Evolutionary conservation across 2,888 invertebrate species (phyloP).

Genomic region (Leucozona laternaria): DNA sequence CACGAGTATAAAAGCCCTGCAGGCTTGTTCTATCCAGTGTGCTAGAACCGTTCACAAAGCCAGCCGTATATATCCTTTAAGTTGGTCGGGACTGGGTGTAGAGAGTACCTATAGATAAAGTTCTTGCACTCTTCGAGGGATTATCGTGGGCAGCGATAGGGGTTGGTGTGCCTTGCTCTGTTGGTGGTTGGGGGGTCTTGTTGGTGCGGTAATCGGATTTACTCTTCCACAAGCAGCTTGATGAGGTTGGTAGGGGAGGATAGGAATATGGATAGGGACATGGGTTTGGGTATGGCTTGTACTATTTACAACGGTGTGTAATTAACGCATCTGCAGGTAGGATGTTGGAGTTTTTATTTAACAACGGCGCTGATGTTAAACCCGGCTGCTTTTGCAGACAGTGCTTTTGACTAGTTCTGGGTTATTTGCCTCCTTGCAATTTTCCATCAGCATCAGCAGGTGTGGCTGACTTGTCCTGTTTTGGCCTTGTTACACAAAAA

Average conservation of each 20-base stretch:
- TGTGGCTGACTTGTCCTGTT: conserved; percentile 54
- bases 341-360: conserved; percentile 62
- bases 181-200: conserved; percentile 30
- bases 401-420: conserved; percentile 31
- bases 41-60: conserved; percentile 20
- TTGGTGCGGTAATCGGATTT: conserved; percentile 66
- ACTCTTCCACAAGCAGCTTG: conserved; percentile 34
- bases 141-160: conserved; percentile 22
- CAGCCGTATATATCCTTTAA: background rate
- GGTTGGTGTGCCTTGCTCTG: conserved; percentile 8
- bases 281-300: conserved; percentile 1
- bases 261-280: background rate
- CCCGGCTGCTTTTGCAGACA: conserved; percentile 32
- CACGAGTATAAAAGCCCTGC: conserved; percentile 23
- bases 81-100: conserved; percentile 1
- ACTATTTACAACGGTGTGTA: conserved; percentile 52
- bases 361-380: conserved; percentile 54
- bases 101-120: conserved; percentile 24
- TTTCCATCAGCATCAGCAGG: no score
- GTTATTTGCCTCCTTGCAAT: background rate
- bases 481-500: conserved; percentile 54
- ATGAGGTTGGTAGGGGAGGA: background rate
- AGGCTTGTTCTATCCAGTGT: conserved; percentile 10
- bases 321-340: conserved; percentile 71
- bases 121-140: conserved; percentile 48